A percentile compares a stretch with the other conserved stretches of the same genome.
Evolutionary conservation across 1,140 invertebrate genomes (phyloP).

Genomic region (Drosophila orosa): DNA sequence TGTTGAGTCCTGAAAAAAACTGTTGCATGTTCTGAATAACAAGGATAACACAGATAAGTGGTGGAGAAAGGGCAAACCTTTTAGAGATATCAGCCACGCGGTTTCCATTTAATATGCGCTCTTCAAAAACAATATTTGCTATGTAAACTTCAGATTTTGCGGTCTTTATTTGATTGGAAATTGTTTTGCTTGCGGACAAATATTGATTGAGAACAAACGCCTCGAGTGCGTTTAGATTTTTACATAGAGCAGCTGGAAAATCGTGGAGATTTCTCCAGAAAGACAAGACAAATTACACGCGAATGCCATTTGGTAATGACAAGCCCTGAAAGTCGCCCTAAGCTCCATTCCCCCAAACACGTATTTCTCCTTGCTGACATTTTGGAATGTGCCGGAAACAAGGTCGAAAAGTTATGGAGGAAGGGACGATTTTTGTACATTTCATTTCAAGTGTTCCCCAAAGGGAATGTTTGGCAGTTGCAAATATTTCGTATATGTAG

Average conservation of each 20-base stretch:
- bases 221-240: conserved; percentile 9
- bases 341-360: conserved; percentile 15
- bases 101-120: conserved; percentile 43
- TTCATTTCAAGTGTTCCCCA: conserved; percentile 1
- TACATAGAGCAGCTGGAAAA: conserved; percentile 16
- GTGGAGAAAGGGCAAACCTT: conserved; percentile 16
- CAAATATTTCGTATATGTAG: conserved; percentile 13
- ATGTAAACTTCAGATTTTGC: conserved; percentile 27
- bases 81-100: conserved; percentile 18
- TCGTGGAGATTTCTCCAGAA: conserved; percentile 15
- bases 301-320: conserved; percentile 49
- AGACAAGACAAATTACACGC: conserved; percentile 40
- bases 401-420: conserved; percentile 12
- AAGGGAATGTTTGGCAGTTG: conserved; percentile 3
- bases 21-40: conserved; percentile 32
- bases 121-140: conserved; percentile 49
- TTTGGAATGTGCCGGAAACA: conserved; percentile 34
- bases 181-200: conserved; percentile 35
- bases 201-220: conserved; percentile 35
- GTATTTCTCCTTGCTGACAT: conserved; percentile 25
- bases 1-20: conserved; percentile 29
- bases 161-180: conserved; percentile 40
- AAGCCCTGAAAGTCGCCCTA: conserved; percentile 17
- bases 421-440: conserved; percentile 16
- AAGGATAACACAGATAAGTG: conserved; percentile 13